Evolutionary conservation across 2,888 invertebrate genomes (phyloP).

Genomic region (Chaetogeoica ovagalla): DNA sequence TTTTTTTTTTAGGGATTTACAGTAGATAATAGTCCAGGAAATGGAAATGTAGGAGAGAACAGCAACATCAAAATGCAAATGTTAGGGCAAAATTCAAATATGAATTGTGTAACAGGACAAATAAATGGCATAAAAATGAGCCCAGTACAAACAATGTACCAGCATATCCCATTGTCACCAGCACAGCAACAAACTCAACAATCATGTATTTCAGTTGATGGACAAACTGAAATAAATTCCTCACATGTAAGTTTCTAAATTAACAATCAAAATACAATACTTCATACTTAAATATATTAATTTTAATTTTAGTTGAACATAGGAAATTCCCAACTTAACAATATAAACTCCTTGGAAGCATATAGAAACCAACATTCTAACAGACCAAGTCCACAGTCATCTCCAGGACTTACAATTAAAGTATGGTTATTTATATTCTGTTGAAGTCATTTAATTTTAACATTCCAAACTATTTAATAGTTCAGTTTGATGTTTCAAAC

Average conservation of each 20-base stretch:
- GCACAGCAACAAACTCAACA: slow-evolving; percentile 34
- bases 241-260: slow-evolving; percentile 28
- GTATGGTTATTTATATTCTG: slow-evolving; percentile 50
- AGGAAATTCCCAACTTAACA: slow-evolving; percentile 42
- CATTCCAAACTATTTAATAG: not conserved
- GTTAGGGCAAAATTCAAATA: slow-evolving; percentile 36
- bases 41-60: slow-evolving; percentile 25
- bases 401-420: slow-evolving; percentile 62
- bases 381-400: slow-evolving; percentile 64
- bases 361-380: slow-evolving; percentile 62
- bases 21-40: slow-evolving; percentile 46
- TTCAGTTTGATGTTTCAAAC: too few relatives aligned
- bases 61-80: slow-evolving; percentile 39
- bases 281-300: not conserved
- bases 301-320: slow-evolving; percentile 37
- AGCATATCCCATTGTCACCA: slow-evolving; percentile 29
- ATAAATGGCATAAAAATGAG: slow-evolving; percentile 42
- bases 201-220: slow-evolving; percentile 16
- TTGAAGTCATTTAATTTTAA: not conserved
- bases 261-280: not conserved
- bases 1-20: slow-evolving; percentile 38
- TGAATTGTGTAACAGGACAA: slow-evolving; percentile 41
- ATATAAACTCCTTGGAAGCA: slow-evolving; percentile 60
- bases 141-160: slow-evolving; percentile 40
- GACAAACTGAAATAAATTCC: slow-evolving; percentile 46